A percentile compares a stretch with the other conserved stretches of the same genome.
phyloP scores from a whole-genome alignment of 1,140 invertebrate species.

The Glomeris maerens region DNA sequence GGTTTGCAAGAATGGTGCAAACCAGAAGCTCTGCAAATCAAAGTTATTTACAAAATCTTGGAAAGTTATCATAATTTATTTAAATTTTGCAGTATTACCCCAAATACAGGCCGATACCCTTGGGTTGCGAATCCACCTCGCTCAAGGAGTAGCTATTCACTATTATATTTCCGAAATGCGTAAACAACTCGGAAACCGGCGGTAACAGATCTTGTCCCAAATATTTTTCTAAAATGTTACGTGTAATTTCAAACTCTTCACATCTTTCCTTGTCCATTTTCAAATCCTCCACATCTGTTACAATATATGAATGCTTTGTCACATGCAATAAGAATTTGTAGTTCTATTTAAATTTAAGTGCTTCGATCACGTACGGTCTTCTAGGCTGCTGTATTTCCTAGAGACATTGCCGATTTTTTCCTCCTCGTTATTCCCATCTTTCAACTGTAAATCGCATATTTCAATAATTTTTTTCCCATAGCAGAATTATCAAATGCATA shows the following conservation, averaged over 20 bases:
- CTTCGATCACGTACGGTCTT: too few species aligned
- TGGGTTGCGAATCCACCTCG: not conserved
- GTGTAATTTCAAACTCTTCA: conserved; percentile 10
- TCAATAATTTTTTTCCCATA: not conserved
- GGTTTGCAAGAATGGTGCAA: too few species aligned
- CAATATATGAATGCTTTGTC: not conserved
- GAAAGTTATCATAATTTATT: too few species aligned
- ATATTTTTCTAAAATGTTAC: conserved; percentile 13
- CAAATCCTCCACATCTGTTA: conserved; percentile 15
- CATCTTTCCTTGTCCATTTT: conserved; percentile 4
- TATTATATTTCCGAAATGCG: too few species aligned
- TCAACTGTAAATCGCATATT: not conserved
- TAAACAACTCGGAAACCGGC: not conserved
- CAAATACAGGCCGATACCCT: not conserved
- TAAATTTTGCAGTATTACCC: too few species aligned
- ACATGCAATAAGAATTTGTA: not conserved
- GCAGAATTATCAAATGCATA: not conserved
- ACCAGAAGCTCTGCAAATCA: not conserved
- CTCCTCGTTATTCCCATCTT: not conserved
- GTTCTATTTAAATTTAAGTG: conserved; percentile 1
- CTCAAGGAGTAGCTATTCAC: not conserved
- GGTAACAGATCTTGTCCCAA: conserved; percentile 15
- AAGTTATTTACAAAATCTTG: not conserved
- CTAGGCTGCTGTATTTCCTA: not conserved
- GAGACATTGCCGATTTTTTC: conserved; percentile 1